Base-by-base conservation (phyloP, 2,113 vertebrate genomes). In the Neolamprologus sp. region DNA sequence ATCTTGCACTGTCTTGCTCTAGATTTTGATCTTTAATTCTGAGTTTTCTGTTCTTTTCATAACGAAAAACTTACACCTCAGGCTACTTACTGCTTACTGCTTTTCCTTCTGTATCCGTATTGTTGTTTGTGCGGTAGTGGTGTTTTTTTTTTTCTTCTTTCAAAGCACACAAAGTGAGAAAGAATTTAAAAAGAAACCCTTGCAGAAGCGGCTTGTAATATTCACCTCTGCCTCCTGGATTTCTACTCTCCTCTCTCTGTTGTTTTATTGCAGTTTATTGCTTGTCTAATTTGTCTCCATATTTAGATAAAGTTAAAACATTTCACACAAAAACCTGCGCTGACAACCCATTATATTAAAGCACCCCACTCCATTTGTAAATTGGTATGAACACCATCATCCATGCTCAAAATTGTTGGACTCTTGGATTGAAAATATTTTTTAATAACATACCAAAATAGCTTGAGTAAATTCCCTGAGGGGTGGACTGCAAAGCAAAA, bases 1-100 rank as follows among this genome's bases (percentile, higher is more conserved):
- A 84, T 89, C 85, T 86, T 51, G 51, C 42, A 33, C 28, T 83
- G 55, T 85, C 88, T 85, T 8, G 75, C 79, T 89, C 45, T 78
- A n/a, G 81, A 91, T 89, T 90, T 87, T 89, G 79, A 93, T 91
- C 88, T 93, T 88, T 79, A 90, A 87, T 91, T 94, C 88, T 83
- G 83, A 51, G 73, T 63, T 65, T 87, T 78, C 83, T 58, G 26
- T 83, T 80, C 83, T 65, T 49, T 83, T 82, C 57, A 51, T 31
- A 58, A 49, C 4, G 4, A 53, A 53, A 89, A 58, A 82, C 83
- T 2, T 37, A 8, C 71, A 57, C 90, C 75, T 55, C 45, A 4
- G 79, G 89, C 87, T 71, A 35, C 53, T 81, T 35, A 60, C 86
- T 71, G 40, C 53, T 81, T 35, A 60, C 86, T 85, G 51, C 6